Conservation (phyloP, 2,797 vertebrate genomes). For the Periparus ater region DNA sequence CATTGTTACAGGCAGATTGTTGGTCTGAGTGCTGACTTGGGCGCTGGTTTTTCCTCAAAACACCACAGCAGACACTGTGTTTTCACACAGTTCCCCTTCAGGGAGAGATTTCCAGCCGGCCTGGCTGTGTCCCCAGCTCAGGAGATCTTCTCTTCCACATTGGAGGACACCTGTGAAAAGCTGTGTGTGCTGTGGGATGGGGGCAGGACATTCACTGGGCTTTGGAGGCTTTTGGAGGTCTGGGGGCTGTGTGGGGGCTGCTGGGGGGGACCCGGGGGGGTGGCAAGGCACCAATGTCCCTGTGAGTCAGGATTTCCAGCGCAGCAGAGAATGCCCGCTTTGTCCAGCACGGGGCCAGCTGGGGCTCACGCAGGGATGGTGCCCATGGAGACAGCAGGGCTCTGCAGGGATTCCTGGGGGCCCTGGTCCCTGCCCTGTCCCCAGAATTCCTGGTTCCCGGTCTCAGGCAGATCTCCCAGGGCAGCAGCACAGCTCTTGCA, state of each 20-base stretch:
- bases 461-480: neutral
- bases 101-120: neutral
- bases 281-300: accelerated
- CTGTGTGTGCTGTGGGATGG: accelerated
- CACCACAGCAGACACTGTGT: accelerated
- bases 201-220: neutral
- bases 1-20: accelerated
- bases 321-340: neutral
- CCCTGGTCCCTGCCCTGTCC: neutral
- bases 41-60: neutral
- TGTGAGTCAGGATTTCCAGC: neutral
- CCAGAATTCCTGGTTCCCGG: neutral
- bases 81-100: neutral
- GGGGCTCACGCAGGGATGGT: accelerated
- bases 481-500: accelerated
- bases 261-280: neutral
- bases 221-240: neutral
- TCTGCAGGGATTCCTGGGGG: neutral
- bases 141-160: accelerated
- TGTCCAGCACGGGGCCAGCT: neutral
- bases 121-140: neutral
- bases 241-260: neutral
- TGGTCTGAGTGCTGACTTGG: too few relatives aligned
- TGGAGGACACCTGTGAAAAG: neutral
- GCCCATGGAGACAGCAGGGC: neutral